Conservation (phyloP, 1,140 invertebrate species). For the Chymomyza costata region DNA sequence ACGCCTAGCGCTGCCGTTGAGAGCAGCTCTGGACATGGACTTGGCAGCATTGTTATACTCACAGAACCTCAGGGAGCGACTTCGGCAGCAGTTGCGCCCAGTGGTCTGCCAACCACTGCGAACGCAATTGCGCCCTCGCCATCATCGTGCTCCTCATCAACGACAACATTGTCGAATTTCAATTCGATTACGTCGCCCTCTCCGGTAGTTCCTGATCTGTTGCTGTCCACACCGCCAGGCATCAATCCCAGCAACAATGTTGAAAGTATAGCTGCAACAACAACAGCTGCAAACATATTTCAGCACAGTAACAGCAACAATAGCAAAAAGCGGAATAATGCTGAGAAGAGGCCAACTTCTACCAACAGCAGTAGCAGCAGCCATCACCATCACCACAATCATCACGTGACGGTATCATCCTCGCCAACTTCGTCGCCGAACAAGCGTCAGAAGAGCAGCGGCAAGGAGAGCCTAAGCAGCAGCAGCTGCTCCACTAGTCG, state of each 20-base stretch:
- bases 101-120: constrained; percentile 24
- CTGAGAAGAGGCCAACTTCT: constrained; percentile 52
- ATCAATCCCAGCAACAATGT: constrained; percentile 51
- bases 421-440: constrained; percentile 66
- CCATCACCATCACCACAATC: constrained; percentile 44
- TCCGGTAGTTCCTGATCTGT: constrained; percentile 66
- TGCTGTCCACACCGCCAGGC: constrained; percentile 66
- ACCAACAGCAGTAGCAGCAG: constrained; percentile 20
- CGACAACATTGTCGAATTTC: constrained; percentile 65
- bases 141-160: constrained; percentile 60
- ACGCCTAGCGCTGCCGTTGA: too few species aligned
- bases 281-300: constrained; percentile 34
- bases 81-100: constrained; percentile 22
- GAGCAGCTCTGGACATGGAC: constrained; percentile 6
- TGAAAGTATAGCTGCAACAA: constrained; percentile 17
- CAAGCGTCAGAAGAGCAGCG: constrained; percentile 64
- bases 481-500: constrained; percentile 61
- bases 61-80: constrained; percentile 33
- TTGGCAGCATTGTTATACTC: constrained; percentile 45
- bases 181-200: constrained; percentile 73
- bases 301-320: constrained; percentile 23
- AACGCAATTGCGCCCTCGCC: constrained; percentile 59
- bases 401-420: constrained; percentile 42
- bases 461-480: too few species aligned
- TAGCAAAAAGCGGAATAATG: constrained; percentile 47